Percentiles rank a stretch among this genome's conserved stretches.
phyloP scores from a whole-genome alignment of 1,140 invertebrate species.

The Anagrus nilaparvatae region DNA sequence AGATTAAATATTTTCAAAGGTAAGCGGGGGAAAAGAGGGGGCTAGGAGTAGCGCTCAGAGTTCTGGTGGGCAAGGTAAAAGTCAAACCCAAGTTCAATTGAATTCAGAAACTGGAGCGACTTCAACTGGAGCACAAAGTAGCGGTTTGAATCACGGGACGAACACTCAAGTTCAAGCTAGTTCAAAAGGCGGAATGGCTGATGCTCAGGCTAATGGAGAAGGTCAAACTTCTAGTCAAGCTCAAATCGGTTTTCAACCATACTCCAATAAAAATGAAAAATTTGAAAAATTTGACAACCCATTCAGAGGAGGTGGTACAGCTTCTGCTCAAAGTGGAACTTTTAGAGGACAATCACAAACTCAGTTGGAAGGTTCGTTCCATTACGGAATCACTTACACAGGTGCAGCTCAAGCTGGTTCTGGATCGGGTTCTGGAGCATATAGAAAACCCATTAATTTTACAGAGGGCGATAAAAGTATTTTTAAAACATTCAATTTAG shows the following conservation, averaged over 20 bases:
- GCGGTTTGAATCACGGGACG: constrained; percentile 61
- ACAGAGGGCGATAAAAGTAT: constrained; percentile 24
- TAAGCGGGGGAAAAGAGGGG: constrained; percentile 62
- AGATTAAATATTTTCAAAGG: constrained; percentile 19
- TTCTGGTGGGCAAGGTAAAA: constrained; percentile 58
- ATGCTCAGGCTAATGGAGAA: constrained; percentile 71
- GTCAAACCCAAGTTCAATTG: constrained; percentile 65
- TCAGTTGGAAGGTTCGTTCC: constrained; percentile 65
- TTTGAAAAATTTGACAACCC: constrained; percentile 39
- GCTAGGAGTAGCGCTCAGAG: constrained; percentile 65
- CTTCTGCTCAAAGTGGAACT: constrained; percentile 64
- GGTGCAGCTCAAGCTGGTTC: constrained; percentile 73
- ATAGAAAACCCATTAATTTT: constrained; percentile 36
- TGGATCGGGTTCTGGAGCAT: constrained; percentile 43
- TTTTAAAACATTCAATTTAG: constrained; percentile 32
- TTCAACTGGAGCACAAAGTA: constrained; percentile 61
- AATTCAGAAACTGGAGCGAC: constrained; percentile 61
- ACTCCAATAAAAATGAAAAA: constrained; percentile 46
- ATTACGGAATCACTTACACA: constrained; percentile 67
- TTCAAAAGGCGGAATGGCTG: constrained; percentile 67
- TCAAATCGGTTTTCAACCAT: constrained; percentile 73
- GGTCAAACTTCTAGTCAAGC: constrained; percentile 76
- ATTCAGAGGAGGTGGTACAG: constrained; percentile 62
- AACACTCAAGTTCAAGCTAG: constrained; percentile 68
- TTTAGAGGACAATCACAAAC: constrained; percentile 66